Evolutionary conservation across 2,113 vertebrate species (phyloP).

Genomic region (Hydrochoerus hydrochaeris): DNA sequence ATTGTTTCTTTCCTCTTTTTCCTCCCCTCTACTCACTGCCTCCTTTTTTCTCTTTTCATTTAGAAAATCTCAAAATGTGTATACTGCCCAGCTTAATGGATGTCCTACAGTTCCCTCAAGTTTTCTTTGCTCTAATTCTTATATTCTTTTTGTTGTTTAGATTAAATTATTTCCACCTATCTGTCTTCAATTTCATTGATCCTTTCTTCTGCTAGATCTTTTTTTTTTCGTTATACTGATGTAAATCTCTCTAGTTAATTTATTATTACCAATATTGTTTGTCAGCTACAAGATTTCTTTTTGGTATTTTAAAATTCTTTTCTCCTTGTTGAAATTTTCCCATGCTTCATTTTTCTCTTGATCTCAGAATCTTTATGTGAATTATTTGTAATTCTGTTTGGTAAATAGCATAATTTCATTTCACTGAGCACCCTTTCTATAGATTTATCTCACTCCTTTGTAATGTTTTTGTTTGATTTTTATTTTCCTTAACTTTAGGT

Average conservation of each 20-base stretch:
- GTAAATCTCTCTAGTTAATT: neutral
- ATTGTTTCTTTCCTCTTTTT: neutral
- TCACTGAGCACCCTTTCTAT: neutral
- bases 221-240: neutral
- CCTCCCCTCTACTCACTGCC: neutral
- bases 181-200: neutral
- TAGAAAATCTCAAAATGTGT: neutral
- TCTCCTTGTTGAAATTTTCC: neutral
- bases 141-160: neutral
- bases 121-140: neutral
- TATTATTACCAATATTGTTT: neutral
- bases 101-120: neutral
- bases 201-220: neutral
- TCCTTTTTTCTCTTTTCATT: neutral
- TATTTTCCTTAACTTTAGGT: neutral
- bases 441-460: neutral
- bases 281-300: neutral
- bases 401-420: neutral
- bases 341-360: neutral
- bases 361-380: neutral
- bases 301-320: neutral
- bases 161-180: neutral
- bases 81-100: neutral
- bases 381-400: neutral
- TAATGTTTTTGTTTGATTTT: neutral